A percentile compares a stretch with the other conserved stretches of the same genome.
These are phyloP conservation scores for Mormyrus lacerda DNA, from an alignment of 2,113 vertebrate species.

Conservation along the genomic window DNA sequence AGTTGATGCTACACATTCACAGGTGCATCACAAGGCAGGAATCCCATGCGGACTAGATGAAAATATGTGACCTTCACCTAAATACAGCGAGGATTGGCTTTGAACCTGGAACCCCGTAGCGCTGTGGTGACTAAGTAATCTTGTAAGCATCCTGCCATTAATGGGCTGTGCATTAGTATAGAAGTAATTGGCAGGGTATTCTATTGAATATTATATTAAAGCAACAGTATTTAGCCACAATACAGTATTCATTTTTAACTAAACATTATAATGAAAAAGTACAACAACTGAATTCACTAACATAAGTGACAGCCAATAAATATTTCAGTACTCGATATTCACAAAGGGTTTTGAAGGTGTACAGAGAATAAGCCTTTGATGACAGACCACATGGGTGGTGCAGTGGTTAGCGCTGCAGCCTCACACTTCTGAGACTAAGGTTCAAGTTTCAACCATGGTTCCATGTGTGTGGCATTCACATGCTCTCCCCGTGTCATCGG, in stretches of 20 bases:
- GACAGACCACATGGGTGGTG: not conserved
- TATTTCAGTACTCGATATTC: not conserved
- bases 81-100: not conserved
- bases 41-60: not conserved
- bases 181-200: not conserved
- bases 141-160: not conserved
- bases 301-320: not conserved
- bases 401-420: not conserved
- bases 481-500: not conserved
- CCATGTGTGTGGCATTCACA: not conserved
- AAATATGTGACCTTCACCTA: not conserved
- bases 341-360: not conserved
- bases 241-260: not conserved
- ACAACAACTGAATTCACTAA: not conserved
- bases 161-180: not conserved
- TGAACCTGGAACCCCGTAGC: not conserved
- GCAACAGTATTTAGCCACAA: not conserved
- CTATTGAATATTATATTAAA: not conserved
- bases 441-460: not conserved
- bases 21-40: not conserved
- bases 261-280: not conserved
- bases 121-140: not conserved
- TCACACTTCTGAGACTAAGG: not conserved
- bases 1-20: not conserved
- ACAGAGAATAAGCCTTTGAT: not conserved